A percentile compares a stretch with the other conserved stretches of the same genome.
phyloP scores from a whole-genome alignment of 2,113 vertebrate species.

The Ranitomeya variabilis region DNA sequence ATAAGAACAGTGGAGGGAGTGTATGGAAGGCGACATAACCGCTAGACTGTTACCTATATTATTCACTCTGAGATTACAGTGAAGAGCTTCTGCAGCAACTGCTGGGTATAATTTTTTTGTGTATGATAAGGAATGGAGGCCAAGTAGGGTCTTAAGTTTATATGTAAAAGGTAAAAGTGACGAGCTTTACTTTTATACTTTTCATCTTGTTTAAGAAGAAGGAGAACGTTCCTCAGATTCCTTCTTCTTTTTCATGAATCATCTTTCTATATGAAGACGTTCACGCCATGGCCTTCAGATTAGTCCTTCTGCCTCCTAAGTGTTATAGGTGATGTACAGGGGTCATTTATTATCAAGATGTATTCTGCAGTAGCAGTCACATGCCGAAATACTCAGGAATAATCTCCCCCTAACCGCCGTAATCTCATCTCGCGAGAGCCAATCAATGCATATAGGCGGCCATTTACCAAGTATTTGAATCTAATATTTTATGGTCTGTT shows the following conservation, averaged over 20 bases:
- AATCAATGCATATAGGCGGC: slow-evolving; percentile 22
- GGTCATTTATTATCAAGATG: slow-evolving; percentile 28
- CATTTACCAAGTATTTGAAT: slow-evolving; percentile 21
- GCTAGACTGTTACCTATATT: too few relatives aligned
- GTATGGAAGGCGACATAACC: too few relatives aligned
- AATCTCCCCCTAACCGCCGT: slow-evolving; percentile 20
- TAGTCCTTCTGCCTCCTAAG: slow-evolving; percentile 24
- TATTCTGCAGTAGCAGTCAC: slow-evolving; percentile 16
- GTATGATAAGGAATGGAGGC: too few relatives aligned
- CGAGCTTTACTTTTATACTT: too few relatives aligned
- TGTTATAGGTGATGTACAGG: slow-evolving; percentile 40
- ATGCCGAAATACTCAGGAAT: slow-evolving; percentile 28
- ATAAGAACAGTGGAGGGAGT: neutral
- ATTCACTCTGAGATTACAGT: too few relatives aligned
- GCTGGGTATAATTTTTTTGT: too few relatives aligned
- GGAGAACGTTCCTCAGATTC: neutral
- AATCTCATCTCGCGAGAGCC: slow-evolving; percentile 21
- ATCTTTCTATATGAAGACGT: neutral
- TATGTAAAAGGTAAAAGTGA: too few relatives aligned
- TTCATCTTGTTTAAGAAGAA: neutral
- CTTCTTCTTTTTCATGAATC: neutral
- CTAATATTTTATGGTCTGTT: slow-evolving; percentile 34
- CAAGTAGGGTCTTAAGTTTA: too few relatives aligned
- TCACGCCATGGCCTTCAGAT: slow-evolving; percentile 16
- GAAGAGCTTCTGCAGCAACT: too few relatives aligned